These are phyloP conservation scores for Petrocephalus microphthalmus DNA, from an alignment of 2,113 vertebrate species.

Conservation along the genomic window DNA sequence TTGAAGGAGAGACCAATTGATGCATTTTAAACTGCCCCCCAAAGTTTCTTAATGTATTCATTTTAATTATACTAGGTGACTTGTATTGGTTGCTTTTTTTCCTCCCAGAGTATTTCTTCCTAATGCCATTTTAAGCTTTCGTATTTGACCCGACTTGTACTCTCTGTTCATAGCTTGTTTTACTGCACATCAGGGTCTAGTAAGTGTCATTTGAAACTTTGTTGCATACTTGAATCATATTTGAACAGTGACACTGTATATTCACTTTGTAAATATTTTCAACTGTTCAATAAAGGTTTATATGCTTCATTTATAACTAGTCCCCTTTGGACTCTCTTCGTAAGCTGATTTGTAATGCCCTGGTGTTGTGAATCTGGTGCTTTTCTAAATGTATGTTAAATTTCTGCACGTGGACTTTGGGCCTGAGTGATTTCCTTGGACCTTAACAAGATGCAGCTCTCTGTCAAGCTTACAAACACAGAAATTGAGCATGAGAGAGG, in stretches of 20 bases:
- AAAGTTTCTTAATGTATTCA: not conserved
- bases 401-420: not conserved
- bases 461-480: not conserved
- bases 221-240: slow-evolving; percentile 31
- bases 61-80: not conserved
- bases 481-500: no score
- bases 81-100: slow-evolving; percentile 11
- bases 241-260: slow-evolving; percentile 41
- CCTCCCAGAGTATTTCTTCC: slow-evolving; percentile 7
- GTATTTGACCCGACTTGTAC: not conserved
- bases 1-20: not conserved
- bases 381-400: not conserved
- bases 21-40: not conserved
- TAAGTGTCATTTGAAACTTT: slow-evolving; percentile 16
- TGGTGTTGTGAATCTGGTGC: not conserved
- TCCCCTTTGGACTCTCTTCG: slow-evolving; percentile 18
- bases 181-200: not conserved
- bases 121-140: not conserved
- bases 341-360: not conserved
- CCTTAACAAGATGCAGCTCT: not conserved
- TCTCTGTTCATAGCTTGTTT: not conserved
- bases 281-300: slow-evolving; percentile 53
- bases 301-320: slow-evolving; percentile 37
- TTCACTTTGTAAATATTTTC: slow-evolving; percentile 46
- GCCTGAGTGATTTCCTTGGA: not conserved